Percentiles rank a stretch among this genome's conserved stretches.
These are phyloP conservation scores for Lasiommata megera DNA, from an alignment of 2,888 invertebrate genomes.

Conservation along the genomic window DNA sequence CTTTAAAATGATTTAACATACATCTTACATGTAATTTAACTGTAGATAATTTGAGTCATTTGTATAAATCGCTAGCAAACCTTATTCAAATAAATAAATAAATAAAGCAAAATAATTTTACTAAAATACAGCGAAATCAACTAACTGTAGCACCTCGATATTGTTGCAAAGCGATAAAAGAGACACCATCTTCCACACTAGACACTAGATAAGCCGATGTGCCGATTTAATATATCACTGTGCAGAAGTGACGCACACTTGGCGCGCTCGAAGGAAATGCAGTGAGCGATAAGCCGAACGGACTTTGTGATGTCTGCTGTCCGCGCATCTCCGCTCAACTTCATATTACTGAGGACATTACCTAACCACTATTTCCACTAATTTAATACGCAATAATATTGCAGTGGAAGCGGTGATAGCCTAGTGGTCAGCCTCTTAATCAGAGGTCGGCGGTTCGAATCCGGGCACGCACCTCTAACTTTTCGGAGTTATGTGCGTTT, in stretches of 20 bases:
- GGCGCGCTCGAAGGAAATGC: conserved; percentile 70
- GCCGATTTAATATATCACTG: conserved; percentile 31
- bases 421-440: no score
- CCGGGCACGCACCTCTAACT: no score
- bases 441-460: no score
- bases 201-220: conserved; percentile 25
- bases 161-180: conserved; percentile 10
- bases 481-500: no score
- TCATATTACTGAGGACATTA: conserved; percentile 15
- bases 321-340: conserved; percentile 62
- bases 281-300: conserved; percentile 76
- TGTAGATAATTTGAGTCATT: no score
- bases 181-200: conserved; percentile 13
- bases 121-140: background rate
- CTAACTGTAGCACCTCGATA: conserved; percentile 3
- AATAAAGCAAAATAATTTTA: no score
- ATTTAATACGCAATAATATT: no score
- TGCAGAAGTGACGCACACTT: conserved; percentile 61
- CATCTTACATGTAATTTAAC: no score
- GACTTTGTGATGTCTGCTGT: conserved; percentile 79
- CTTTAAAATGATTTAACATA: no score
- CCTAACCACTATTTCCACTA: background rate
- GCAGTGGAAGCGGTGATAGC: no score
- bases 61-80: no score
- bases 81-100: no score